Conservation (phyloP, 2,113 vertebrate species). For the Onychorhynchus coronatus region DNA sequence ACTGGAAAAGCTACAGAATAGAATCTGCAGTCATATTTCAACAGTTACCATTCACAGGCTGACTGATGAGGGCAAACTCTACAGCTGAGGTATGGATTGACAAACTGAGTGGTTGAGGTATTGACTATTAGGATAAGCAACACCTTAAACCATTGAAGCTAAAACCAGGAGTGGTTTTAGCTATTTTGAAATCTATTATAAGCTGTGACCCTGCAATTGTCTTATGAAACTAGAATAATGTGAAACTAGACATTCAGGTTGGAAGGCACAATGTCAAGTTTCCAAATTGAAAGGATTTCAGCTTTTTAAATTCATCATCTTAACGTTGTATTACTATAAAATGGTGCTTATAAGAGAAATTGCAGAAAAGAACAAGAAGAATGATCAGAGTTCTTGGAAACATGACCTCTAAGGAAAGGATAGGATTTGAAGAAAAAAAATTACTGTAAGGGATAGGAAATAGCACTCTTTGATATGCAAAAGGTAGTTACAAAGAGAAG, state of each 20-base stretch:
- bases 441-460: slow-evolving; percentile 29
- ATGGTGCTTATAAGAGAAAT: slow-evolving; percentile 15
- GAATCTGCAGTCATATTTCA: background rate
- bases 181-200: slow-evolving; percentile 22
- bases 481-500: slow-evolving; percentile 29
- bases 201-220: background rate
- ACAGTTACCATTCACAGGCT: background rate
- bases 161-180: background rate
- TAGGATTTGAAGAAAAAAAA: slow-evolving; percentile 40
- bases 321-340: slow-evolving; percentile 6
- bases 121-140: background rate
- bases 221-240: background rate
- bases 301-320: slow-evolving; percentile 30
- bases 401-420: slow-evolving; percentile 16
- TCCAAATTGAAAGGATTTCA: slow-evolving; percentile 34
- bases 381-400: slow-evolving; percentile 49
- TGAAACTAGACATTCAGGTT: background rate
- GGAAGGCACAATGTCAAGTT: background rate
- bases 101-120: background rate
- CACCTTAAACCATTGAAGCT: background rate
- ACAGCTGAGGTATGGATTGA: background rate
- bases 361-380: slow-evolving; percentile 37
- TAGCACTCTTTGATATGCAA: slow-evolving; percentile 54
- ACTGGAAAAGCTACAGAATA: background rate
- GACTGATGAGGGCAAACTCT: background rate